Evolutionary conservation across 2,888 invertebrate genomes (phyloP).

Genomic region (Pseudococcus longispinus): DNA sequence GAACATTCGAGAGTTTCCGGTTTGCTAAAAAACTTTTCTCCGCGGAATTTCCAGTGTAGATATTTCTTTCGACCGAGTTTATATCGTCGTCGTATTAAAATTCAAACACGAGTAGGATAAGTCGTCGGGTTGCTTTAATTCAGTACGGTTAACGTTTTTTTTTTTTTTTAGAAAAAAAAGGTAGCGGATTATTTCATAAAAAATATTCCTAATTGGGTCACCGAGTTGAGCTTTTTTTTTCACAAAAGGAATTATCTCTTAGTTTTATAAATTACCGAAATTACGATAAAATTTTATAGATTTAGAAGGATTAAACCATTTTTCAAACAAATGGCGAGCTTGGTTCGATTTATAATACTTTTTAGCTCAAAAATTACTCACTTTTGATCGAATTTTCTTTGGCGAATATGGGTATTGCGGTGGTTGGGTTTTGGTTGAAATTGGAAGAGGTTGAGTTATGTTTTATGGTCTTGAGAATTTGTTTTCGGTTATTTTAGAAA

Average conservation of each 20-base stretch:
- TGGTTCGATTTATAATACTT: not conserved
- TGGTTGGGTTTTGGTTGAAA: too few species aligned
- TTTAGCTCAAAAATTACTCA: too few species aligned
- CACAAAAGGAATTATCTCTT: not conserved
- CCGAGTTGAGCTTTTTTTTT: not conserved
- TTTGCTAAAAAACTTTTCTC: not conserved
- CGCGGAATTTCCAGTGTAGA: not conserved
- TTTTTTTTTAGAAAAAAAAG: not conserved
- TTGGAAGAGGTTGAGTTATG: too few species aligned
- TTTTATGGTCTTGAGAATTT: too few species aligned
- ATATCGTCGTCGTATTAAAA: constrained; percentile 21
- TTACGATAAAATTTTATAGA: not conserved
- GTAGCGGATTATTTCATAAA: not conserved
- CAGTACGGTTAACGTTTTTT: not conserved
- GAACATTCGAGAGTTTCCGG: constrained; percentile 22
- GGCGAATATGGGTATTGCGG: too few species aligned
- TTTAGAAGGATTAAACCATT: not conserved
- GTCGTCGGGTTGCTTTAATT: not conserved
- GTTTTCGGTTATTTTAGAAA: too few species aligned
- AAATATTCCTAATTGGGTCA: constrained; percentile 15
- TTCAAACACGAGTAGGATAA: not conserved
- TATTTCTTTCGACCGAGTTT: constrained; percentile 1
- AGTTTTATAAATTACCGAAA: not conserved
- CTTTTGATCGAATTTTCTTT: too few species aligned
- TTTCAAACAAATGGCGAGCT: not conserved